Base-by-base conservation (phyloP, 2,113 vertebrate species). In the Alethe castanea region DNA sequence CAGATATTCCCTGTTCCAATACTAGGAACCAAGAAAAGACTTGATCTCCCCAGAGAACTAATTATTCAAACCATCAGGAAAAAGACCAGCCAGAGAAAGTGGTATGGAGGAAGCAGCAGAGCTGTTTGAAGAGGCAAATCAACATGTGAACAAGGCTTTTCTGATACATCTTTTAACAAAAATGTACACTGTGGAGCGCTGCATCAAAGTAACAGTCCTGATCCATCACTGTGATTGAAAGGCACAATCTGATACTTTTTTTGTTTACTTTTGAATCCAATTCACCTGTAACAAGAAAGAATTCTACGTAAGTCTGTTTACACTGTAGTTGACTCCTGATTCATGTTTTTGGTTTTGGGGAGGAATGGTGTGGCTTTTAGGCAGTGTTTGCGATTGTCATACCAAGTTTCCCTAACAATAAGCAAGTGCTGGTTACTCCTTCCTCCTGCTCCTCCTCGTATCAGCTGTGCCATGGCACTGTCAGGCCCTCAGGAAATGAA, bases 21-120 rank as follows among this genome's bases (percentile, higher is more conserved):
- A 64, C 36, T 45, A 47, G 88, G 92, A 96, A 95, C 88, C 95
- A 95, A 94, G 77, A 78, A 93, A 92, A 94, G 86, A 81, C 61
- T 86, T 84, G 80, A 40, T 95, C 47, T 95, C 95, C 95, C 95
- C 80, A 84, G 90, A 94, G 94, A 95, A 92, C 95, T 97, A 95
- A 93, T 96, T 96, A 97, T 93, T 96, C 69, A 94, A 88, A 81
- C 67, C 86, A 86, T 76, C 82, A 93, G 69, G 88, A 90, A 91
- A 88, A 95, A 93, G 90, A 90, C 82, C 82, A 94, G 90, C 78
- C 88, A 89, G 72, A 86, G 44, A 94, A 91, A 76, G 79, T 29
- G 12, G 79, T 84, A 22, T 14, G 67, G 95, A 79, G 69, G 85
- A 90, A 84, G 72, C 60, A 88, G 92, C 65, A 69, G 65, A 50